phyloP scores from a whole-genome alignment of 2,888 invertebrate genomes.

The Drosophila atripex region DNA sequence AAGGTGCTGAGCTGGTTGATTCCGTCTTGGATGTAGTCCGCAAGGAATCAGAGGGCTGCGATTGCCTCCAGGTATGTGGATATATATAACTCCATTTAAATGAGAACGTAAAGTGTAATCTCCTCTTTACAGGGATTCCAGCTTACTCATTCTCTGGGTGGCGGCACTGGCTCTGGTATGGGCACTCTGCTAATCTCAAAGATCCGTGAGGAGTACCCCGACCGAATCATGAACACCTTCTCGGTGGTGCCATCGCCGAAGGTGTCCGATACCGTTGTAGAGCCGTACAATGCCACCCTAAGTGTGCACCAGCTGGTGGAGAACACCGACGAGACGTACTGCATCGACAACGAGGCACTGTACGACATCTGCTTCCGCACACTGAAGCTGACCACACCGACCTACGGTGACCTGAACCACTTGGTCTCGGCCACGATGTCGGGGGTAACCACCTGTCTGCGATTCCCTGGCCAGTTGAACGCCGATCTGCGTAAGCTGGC shows the following conservation, averaged over 20 bases:
- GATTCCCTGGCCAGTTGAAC: constrained; percentile 97
- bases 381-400: constrained; percentile 93
- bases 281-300: constrained; percentile 95
- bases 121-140: constrained; percentile 87
- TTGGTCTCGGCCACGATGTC: constrained; percentile 94
- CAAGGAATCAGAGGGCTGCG: constrained; percentile 95
- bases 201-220: constrained; percentile 94
- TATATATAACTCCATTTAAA: too few species aligned
- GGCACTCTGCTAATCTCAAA: constrained; percentile 94
- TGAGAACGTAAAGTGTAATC: not conserved
- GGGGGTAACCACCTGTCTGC: constrained; percentile 92
- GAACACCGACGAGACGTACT: constrained; percentile 95
- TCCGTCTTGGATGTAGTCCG: constrained; percentile 93
- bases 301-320: constrained; percentile 95
- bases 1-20: constrained; percentile 94
- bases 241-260: constrained; percentile 94
- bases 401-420: constrained; percentile 96
- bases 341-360: constrained; percentile 96
- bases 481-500: constrained; percentile 96
- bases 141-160: constrained; percentile 92
- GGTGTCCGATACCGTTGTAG: constrained; percentile 87
- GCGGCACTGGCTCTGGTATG: constrained; percentile 95
- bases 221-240: constrained; percentile 94
- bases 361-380: constrained; percentile 97
- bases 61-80: constrained; percentile 88